phyloP scores from a whole-genome alignment of 2,113 vertebrate genomes.

The Mungos mungo region DNA sequence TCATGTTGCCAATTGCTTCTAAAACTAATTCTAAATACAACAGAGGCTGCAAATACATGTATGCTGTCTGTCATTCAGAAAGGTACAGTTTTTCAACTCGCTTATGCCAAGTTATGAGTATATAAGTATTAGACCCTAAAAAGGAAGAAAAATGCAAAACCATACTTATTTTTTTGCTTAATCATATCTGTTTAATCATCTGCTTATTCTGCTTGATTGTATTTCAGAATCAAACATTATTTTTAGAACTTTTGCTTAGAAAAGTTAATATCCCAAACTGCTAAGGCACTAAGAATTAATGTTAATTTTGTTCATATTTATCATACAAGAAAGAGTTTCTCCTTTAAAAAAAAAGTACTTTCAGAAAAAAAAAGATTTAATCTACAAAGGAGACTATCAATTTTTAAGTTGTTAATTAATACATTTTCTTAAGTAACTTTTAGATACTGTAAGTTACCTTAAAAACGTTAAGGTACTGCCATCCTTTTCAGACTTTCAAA shows the following conservation, averaged over 20 bases:
- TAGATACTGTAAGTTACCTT: not conserved
- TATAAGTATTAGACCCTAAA: constrained; percentile 57
- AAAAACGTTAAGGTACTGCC: not conserved
- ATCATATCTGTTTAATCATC: constrained; percentile 52
- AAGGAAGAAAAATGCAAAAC: constrained; percentile 75
- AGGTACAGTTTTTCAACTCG: constrained; percentile 43
- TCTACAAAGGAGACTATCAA: constrained; percentile 21
- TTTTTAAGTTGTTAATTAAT: constrained; percentile 12
- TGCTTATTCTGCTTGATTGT: constrained; percentile 42
- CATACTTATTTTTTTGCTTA: constrained; percentile 38
- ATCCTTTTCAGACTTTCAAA: constrained; percentile 32
- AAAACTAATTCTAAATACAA: constrained; percentile 83
- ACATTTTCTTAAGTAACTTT: constrained; percentile 15
- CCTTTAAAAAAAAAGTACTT: constrained; percentile 48
- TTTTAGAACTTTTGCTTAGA: constrained; percentile 69
- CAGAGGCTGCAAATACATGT: constrained; percentile 50
- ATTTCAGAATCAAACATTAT: constrained; percentile 66
- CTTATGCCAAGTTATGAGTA: constrained; percentile 34
- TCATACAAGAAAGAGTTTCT: constrained; percentile 56
- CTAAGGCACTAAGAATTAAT: constrained; percentile 64
- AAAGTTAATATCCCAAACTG: constrained; percentile 69
- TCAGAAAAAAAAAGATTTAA: constrained; percentile 27
- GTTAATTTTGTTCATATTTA: constrained; percentile 70
- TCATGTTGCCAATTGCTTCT: constrained; percentile 81
- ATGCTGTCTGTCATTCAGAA: constrained; percentile 69